Percentiles rank a stretch among this genome's conserved stretches.
These are phyloP conservation scores for Ceratotherium simum DNA, from an alignment of 2,113 vertebrate genomes.

Conservation along the genomic window DNA sequence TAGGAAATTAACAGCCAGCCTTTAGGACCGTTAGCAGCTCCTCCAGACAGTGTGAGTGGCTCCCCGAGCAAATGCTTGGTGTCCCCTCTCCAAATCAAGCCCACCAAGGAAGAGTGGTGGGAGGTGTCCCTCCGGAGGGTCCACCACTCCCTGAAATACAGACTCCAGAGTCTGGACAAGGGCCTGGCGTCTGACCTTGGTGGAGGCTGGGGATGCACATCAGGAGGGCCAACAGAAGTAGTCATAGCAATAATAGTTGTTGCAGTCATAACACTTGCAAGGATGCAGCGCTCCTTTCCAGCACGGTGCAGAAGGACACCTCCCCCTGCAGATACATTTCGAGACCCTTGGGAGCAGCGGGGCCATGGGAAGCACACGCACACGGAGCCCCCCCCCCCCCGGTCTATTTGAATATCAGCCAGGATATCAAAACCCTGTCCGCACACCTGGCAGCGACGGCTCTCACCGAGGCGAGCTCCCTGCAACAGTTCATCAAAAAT, in stretches of 20 bases:
- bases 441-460: slow-evolving; percentile 71
- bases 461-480: slow-evolving; percentile 74
- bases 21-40: too few species aligned
- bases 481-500: slow-evolving; percentile 84
- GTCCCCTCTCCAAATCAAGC: not conserved
- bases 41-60: not conserved
- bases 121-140: not conserved
- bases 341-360: not conserved
- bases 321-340: fast-evolving
- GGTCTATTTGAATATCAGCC: fast-evolving
- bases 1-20: not conserved
- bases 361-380: fast-evolving
- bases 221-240: fast-evolving
- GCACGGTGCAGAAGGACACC: fast-evolving
- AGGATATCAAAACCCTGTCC: not conserved
- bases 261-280: fast-evolving
- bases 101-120: too few species aligned
- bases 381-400: fast-evolving
- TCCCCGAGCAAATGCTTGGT: not conserved
- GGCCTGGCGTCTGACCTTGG: not conserved
- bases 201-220: fast-evolving
- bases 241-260: fast-evolving
- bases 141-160: not conserved
- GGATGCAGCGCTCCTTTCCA: fast-evolving
- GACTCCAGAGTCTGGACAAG: too few species aligned